A percentile compares a stretch with the other conserved stretches of the same genome.
Evolutionary conservation across 2,797 vertebrate species (phyloP).

Genomic region (Betta splendens): DNA sequence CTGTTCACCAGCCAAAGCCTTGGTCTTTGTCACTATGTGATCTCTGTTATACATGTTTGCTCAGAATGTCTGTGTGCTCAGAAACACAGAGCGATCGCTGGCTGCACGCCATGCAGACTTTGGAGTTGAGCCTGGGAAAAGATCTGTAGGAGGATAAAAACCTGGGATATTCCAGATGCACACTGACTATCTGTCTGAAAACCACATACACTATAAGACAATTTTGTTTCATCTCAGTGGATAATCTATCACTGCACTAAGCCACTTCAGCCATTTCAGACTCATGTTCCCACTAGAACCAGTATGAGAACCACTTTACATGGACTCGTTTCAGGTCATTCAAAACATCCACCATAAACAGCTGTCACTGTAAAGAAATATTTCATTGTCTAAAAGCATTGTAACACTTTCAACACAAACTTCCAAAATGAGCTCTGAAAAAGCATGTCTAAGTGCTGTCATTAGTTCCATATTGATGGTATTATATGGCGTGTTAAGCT

Average conservation of each 20-base stretch:
- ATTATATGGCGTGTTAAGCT: conserved; percentile 68
- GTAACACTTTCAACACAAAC: conserved; percentile 59
- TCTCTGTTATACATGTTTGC: conserved; percentile 35
- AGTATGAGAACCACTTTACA: conserved; percentile 44
- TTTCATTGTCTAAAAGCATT: conserved; percentile 66
- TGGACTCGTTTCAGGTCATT: conserved; percentile 25
- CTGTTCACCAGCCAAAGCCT: conserved; percentile 43
- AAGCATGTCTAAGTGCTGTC: conserved; percentile 64
- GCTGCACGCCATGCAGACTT: conserved; percentile 27
- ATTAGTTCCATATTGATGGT: conserved; percentile 72
- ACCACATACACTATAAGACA: conserved; percentile 44
- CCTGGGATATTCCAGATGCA: conserved; percentile 40
- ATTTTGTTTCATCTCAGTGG: conserved; percentile 29
- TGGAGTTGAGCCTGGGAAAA: conserved; percentile 47
- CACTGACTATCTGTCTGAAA: conserved; percentile 18
- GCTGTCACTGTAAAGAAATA: conserved; percentile 54
- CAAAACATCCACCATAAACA: conserved; percentile 48
- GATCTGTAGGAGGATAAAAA: conserved; percentile 20
- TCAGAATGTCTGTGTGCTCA: no score
- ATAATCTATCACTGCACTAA: conserved; percentile 37
- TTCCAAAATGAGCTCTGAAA: conserved; percentile 42
- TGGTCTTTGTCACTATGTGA: conserved; percentile 50
- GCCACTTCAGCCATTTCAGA: conserved; percentile 33
- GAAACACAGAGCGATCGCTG: conserved; percentile 21
- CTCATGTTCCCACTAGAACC: conserved; percentile 58